Evolutionary conservation across 1,140 invertebrate genomes (phyloP).

Genomic region (Solen grandis): DNA sequence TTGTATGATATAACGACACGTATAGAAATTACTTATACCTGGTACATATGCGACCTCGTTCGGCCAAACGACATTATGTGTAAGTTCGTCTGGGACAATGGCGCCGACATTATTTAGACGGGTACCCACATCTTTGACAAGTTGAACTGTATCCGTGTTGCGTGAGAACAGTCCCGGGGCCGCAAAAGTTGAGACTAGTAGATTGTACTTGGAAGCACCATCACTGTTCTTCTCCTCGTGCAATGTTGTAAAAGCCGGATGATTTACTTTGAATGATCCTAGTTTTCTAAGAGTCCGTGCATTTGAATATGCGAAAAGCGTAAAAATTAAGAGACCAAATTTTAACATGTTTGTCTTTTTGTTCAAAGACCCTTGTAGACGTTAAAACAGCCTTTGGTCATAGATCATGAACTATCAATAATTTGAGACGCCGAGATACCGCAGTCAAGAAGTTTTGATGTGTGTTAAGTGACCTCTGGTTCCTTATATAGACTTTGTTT

Average conservation of each 20-base stretch:
- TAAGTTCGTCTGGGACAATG: slow-evolving; percentile 44
- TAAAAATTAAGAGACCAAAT: too few species aligned
- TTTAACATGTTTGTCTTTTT: too few species aligned
- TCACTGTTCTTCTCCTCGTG: slow-evolving; percentile 32
- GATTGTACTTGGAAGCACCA: slow-evolving; percentile 41
- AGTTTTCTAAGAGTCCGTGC: slow-evolving; percentile 3
- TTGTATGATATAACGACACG: too few species aligned
- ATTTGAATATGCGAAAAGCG: too few species aligned
- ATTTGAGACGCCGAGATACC: too few species aligned
- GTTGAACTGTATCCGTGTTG: slow-evolving; percentile 56
- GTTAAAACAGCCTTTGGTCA: too few species aligned
- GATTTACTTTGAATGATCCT: slow-evolving; percentile 41
- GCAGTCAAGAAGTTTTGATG: too few species aligned
- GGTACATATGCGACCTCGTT: slow-evolving; percentile 69
- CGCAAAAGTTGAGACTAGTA: slow-evolving; percentile 66
- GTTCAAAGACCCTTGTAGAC: too few species aligned
- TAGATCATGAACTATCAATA: too few species aligned
- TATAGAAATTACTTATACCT: too few species aligned
- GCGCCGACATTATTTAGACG: slow-evolving; percentile 46
- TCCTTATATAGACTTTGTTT: too few species aligned
- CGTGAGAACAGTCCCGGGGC: slow-evolving; percentile 45
- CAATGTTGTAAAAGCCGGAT: slow-evolving; percentile 62
- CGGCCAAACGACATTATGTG: slow-evolving; percentile 64
- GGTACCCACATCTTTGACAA: slow-evolving; percentile 57
- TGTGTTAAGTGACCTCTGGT: too few species aligned